Percentiles rank a stretch among this genome's conserved stretches.
phyloP scores from a whole-genome alignment of 2,797 vertebrate species.

The Hafferia zeledoni region DNA sequence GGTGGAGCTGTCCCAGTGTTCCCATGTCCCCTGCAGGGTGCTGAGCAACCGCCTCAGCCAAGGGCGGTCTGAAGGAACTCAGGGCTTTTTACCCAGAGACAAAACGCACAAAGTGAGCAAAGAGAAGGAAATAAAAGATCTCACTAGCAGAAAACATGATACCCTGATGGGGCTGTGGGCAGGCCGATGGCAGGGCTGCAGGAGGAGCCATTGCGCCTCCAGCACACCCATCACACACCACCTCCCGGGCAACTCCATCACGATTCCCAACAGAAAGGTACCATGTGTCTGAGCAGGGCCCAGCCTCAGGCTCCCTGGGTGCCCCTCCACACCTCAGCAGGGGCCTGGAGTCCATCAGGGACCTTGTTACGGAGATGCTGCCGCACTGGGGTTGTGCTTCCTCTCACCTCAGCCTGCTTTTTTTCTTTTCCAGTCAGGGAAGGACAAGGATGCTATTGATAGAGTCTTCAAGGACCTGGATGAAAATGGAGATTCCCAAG shows the following conservation, averaged over 20 bases:
- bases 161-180: background rate
- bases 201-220: background rate
- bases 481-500: conserved; percentile 65
- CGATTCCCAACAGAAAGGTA: background rate
- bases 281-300: fast-evolving
- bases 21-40: fast-evolving
- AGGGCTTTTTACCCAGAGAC: background rate
- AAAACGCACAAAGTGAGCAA: background rate
- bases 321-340: fast-evolving
- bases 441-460: conserved; percentile 56
- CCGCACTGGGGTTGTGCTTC: fast-evolving
- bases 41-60: background rate
- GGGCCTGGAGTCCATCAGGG: background rate
- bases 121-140: background rate
- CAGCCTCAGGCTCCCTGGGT: fast-evolving
- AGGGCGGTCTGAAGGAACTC: fast-evolving
- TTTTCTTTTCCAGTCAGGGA: conserved; percentile 50
- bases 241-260: background rate
- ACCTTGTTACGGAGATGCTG: fast-evolving
- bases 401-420: background rate
- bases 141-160: background rate
- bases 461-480: conserved; percentile 77
- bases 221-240: background rate
- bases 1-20: background rate
- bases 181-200: fast-evolving